Conservation (phyloP, 2,113 vertebrate genomes). For the Oreochromis spilurus region DNA sequence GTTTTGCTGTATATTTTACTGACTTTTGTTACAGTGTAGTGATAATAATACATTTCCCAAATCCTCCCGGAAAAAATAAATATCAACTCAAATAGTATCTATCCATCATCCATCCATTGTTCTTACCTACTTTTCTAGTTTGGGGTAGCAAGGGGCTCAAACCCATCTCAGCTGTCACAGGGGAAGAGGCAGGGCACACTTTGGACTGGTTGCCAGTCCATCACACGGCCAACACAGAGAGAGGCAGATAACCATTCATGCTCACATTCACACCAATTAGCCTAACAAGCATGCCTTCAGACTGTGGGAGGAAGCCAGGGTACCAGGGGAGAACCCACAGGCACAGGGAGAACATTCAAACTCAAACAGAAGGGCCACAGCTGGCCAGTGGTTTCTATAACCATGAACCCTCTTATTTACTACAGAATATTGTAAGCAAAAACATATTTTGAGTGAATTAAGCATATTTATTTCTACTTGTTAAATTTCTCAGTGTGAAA, state of each 20-base stretch:
- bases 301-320: background rate
- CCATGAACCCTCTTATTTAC: background rate
- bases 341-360: background rate
- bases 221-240: background rate
- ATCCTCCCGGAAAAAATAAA: background rate
- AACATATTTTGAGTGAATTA: background rate
- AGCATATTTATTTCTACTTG: background rate
- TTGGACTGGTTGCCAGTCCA: background rate
- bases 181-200: background rate
- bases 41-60: background rate
- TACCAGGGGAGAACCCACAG: background rate
- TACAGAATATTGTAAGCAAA: background rate
- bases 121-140: background rate
- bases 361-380: background rate
- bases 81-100: background rate
- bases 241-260: background rate
- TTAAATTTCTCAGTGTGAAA: background rate
- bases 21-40: no score
- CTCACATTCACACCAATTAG: background rate
- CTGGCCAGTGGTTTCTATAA: background rate
- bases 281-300: background rate
- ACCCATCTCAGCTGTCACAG: background rate
- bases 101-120: background rate
- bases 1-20: no score
- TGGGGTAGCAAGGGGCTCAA: background rate